Evolutionary conservation across 1,140 invertebrate species (phyloP).

Genomic region (Ridgeia piscesae): DNA sequence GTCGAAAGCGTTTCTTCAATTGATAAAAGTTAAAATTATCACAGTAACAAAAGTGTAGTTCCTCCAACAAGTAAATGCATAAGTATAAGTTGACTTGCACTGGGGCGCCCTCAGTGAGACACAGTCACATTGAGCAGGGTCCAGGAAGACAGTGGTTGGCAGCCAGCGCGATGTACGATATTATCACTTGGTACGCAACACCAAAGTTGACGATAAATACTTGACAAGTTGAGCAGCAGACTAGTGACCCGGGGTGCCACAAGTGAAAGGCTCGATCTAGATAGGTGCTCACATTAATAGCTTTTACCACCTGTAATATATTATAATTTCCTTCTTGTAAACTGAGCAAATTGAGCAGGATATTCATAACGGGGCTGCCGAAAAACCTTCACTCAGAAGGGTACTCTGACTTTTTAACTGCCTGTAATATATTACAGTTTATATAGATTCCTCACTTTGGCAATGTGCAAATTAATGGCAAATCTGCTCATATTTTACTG

Average conservation of each 20-base stretch:
- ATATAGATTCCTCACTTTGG: background rate
- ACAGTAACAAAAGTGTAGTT: conserved; percentile 1
- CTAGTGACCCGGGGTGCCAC: background rate
- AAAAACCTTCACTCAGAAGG: background rate
- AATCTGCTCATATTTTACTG: background rate
- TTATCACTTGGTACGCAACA: background rate
- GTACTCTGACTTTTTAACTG: background rate
- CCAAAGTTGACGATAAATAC: background rate
- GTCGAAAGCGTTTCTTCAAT: background rate
- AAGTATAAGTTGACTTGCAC: background rate
- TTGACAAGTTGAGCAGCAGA: background rate
- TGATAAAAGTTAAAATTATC: conserved; percentile 2
- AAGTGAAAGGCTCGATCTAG: background rate
- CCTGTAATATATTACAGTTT: background rate
- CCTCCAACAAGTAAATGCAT: background rate
- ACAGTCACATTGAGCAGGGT: background rate
- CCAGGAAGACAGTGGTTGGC: background rate
- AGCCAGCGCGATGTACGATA: background rate
- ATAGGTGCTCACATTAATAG: background rate
- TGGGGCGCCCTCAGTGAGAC: background rate
- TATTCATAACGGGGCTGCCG: background rate
- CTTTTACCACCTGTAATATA: background rate
- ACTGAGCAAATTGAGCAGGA: background rate
- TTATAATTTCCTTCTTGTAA: background rate
- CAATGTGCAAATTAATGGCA: background rate